These are phyloP conservation scores for Pongo abelii DNA, from an alignment of 2,113 vertebrate species.

Conservation along the genomic window DNA sequence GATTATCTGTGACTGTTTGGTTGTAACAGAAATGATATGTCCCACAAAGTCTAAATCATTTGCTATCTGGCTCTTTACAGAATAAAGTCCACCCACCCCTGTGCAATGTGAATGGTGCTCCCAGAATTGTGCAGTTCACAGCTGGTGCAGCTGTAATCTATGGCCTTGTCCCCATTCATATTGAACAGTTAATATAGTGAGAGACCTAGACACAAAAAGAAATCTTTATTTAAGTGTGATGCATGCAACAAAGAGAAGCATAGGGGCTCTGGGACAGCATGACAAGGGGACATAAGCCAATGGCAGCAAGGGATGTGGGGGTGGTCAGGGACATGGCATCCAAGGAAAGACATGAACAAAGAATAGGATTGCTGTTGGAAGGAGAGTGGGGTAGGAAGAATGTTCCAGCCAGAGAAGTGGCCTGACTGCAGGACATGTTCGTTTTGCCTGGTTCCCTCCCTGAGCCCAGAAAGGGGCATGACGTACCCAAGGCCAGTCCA, in stretches of 20 bases:
- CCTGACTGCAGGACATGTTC: not conserved
- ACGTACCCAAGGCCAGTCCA: not conserved
- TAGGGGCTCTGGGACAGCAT: not conserved
- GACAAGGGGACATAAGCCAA: not conserved
- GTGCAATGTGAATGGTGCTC: fast-evolving
- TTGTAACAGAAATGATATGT: not conserved
- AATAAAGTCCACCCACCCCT: not conserved
- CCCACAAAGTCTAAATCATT: not conserved
- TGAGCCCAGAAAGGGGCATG: not conserved
- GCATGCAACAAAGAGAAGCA: not conserved
- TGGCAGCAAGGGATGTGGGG: fast-evolving
- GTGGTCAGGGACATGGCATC: not conserved
- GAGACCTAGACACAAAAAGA: not conserved
- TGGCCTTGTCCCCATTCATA: not conserved
- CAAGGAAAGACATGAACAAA: not conserved
- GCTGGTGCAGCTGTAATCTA: not conserved
- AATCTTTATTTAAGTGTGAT: not conserved
- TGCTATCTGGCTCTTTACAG: not conserved
- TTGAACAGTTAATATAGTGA: not conserved
- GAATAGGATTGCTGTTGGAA: not conserved
- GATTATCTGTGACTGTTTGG: not conserved
- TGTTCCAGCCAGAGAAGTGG: not conserved
- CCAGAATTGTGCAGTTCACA: not conserved
- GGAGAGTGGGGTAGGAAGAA: not conserved
- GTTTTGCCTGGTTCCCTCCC: not conserved